Base-by-base conservation (phyloP, 1,140 invertebrate genomes). In the Ceratina australensis region DNA sequence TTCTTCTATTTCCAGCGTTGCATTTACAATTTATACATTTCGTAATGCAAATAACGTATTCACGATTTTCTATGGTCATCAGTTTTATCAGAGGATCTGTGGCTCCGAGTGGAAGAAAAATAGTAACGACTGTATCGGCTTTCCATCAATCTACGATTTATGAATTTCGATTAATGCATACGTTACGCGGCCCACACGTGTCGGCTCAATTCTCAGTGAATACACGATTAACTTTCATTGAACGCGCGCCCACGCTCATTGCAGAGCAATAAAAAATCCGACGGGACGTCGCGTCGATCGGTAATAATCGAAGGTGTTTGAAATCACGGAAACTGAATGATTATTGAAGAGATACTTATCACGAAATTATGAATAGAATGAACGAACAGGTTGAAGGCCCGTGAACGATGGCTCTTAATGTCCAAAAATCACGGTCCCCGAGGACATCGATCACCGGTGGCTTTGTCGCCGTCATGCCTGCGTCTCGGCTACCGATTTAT, bases 381-480 rank as follows among this genome's bases (percentile, higher is more conserved):
- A 33, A 69, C 52, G 61, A 76, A 69, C 65, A 20, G 1, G 65
- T 24, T 69, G 65, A 76, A 67, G 68, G 65, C 22, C 60, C 0
- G 67, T 78, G 72, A 79, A 20, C 47, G 73, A 82, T 66, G 66
- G 26, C 8, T 60, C 33, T 50, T 50, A 54, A 68, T 64, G 61
- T 72, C 74, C 33, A 28, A 56, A 78, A 83, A 84, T 80, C 78
- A 71, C 49, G n/a, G 47, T n/a, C 50, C 50, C 24, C 60, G 64
- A 74, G 67, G 60, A 72, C 87, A 90, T 90, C 88, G 87, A 90
- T 90, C 87, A 88, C 71, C 78, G 72, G 57, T 77, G 28, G 78
- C 81, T 89, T 89, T 82, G 83, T 89, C 86, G 71, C 78, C 78
- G 86, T 89, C 87, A 88, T 87, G 80, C 80, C 79, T 42, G 33